Evolutionary conservation across 2,888 invertebrate genomes (phyloP), one percentile per base, ranked within the genome.

Genomic region (Scaptomyza cyrtandrae): DNA sequence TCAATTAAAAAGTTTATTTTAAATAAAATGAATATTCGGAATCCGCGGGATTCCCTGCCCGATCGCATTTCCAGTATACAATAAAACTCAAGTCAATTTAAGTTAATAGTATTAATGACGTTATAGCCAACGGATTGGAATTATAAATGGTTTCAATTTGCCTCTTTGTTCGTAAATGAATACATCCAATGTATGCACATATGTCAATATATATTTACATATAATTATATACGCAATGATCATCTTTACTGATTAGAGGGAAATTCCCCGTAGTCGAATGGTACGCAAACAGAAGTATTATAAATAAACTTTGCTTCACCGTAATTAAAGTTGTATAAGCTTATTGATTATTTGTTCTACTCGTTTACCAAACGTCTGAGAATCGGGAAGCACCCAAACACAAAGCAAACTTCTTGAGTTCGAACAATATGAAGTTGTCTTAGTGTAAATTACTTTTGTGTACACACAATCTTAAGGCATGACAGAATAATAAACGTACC

Each of bases 361-460:
- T 29, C 19, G 39, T 41, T 49, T 39, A 49, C 27, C 35, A 31
- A 19, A 49, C 19, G 57, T 14, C 41, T 33, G 39, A 33, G 10
- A 11, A 16, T 13, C n/a, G 31, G 24, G 37, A 56, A 56, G 14
- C 35, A 55, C 19, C 24, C 27, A 27, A 6, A 13, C 13, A 19
- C 33, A 19, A 49, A 14, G 5, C 3, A 37, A n/a, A 39, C 39
- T 39, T 39, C 9, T 39, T 39, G 39, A 16, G 14, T 39, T 31
- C 5, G 16, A 33, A 49, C 9, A 33, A 39, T 16, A 31, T 19
- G 1, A 35, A 19, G n/a, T 57, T 37, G 35, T 35, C 35, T 35
- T 13, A 13, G 13, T 13, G 13, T 35, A 37, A 37, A 37, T 37
- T 37, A 19, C 53, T 33, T 19, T 44, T 33, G 16, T 33, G 16